phyloP scores from a whole-genome alignment of 2,113 vertebrate species.

The Cyrtonyx montezumae region DNA sequence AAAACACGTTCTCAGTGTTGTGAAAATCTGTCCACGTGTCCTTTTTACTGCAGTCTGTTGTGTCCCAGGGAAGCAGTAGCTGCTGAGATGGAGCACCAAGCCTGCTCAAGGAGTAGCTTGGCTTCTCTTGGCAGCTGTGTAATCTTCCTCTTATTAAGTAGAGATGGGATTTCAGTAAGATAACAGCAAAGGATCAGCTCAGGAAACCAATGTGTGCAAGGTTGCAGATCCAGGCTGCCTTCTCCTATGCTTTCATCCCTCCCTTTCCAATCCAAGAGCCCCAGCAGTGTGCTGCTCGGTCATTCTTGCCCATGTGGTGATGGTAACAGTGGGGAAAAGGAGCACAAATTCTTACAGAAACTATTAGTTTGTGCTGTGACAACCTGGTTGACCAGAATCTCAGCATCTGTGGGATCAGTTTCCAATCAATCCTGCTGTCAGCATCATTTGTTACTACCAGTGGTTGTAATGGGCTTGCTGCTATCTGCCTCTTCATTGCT shows the following conservation, averaged over 20 bases:
- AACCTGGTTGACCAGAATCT: neutral
- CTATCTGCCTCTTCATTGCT: neutral
- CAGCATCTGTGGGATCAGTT: neutral
- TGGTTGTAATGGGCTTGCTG: neutral
- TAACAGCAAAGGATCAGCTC: neutral
- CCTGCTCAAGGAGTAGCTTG: neutral
- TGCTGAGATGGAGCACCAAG: neutral
- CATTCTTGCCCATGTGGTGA: neutral
- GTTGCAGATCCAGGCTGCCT: neutral
- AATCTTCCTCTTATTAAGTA: neutral
- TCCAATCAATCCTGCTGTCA: neutral
- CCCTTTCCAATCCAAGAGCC: neutral
- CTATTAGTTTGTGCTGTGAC: fast-evolving
- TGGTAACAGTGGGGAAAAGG: neutral
- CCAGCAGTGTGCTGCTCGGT: neutral
- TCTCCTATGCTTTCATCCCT: neutral
- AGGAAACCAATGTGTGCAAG: neutral
- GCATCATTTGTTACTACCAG: fast-evolving
- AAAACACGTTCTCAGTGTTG: neutral
- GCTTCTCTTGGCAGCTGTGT: neutral
- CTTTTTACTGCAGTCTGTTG: fast-evolving
- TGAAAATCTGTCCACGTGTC: neutral
- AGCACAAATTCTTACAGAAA: neutral
- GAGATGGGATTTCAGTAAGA: neutral
- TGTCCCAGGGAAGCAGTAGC: neutral